Percentiles rank a stretch among this genome's conserved stretches.
phyloP scores from a whole-genome alignment of 2,797 vertebrate species.

The Muscicapa striata region DNA sequence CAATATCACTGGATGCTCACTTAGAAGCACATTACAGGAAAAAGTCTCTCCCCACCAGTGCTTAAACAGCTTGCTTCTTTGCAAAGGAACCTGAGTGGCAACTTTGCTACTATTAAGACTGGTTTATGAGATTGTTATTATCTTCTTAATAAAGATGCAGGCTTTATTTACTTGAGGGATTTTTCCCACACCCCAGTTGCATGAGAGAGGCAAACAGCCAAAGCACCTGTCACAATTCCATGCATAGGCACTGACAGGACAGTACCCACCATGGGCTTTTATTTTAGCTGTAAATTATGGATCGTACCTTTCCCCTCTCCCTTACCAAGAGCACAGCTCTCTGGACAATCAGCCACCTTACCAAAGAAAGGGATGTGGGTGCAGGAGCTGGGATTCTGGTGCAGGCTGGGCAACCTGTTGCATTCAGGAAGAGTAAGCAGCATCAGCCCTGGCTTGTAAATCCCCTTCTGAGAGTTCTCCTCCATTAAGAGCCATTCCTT shows the following conservation, averaged over 20 bases:
- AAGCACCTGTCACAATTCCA: too few species aligned
- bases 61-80: neutral
- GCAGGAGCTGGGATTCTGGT: slow-evolving; percentile 79
- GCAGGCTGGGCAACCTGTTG: slow-evolving; percentile 86
- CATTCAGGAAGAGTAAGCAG: slow-evolving; percentile 84
- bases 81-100: neutral
- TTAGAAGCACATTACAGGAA: neutral
- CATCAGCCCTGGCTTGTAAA: slow-evolving; percentile 78
- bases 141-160: neutral
- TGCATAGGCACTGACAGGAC: neutral
- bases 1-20: neutral
- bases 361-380: slow-evolving; percentile 88
- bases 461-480: slow-evolving; percentile 78
- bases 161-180: neutral
- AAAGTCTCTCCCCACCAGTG: neutral
- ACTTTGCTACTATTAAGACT: neutral
- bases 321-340: neutral
- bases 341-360: slow-evolving; percentile 55
- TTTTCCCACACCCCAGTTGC: neutral
- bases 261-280: neutral
- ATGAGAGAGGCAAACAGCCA: fast-evolving
- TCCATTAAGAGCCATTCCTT: slow-evolving; percentile 88
- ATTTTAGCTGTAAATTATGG: neutral
- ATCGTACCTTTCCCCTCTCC: fast-evolving
- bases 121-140: neutral